Evolutionary conservation across 2,113 vertebrate species (phyloP).

Genomic region (Phalacrocorax carbo): DNA sequence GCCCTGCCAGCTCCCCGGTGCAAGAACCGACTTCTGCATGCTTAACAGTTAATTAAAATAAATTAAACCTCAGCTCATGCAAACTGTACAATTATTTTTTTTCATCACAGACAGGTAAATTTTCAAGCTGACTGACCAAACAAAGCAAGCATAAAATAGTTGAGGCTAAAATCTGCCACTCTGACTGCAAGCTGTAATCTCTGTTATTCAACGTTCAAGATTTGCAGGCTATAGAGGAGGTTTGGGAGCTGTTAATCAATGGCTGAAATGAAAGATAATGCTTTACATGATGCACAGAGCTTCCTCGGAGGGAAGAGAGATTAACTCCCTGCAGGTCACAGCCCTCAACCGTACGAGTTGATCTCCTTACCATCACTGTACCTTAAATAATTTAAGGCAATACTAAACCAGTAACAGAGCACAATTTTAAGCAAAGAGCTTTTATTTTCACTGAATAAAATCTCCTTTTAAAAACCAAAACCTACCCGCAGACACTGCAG

Average conservation of each 20-base stretch:
- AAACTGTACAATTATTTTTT: background rate
- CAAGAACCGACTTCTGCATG: background rate
- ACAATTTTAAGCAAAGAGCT: background rate
- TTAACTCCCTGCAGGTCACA: background rate
- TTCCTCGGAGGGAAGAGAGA: background rate
- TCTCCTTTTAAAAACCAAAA: background rate
- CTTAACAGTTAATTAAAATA: background rate
- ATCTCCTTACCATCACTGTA: background rate
- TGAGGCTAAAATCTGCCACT: background rate
- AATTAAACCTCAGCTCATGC: background rate
- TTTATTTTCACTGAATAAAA: background rate
- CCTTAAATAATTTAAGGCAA: background rate
- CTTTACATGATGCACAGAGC: background rate
- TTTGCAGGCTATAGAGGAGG: background rate
- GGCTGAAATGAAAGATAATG: background rate
- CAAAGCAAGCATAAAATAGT: background rate
- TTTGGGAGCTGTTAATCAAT: conserved; percentile 11
- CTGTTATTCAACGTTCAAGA: background rate
- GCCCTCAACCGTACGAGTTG: background rate
- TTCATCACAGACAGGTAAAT: conserved; percentile 10
- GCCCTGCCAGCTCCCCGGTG: background rate
- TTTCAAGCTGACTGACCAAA: background rate
- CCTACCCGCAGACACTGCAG: background rate
- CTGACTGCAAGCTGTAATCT: background rate
- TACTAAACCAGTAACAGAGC: background rate